Evolutionary conservation across 2,113 vertebrate species (phyloP).

Genomic region (Rhinogobius similis): DNA sequence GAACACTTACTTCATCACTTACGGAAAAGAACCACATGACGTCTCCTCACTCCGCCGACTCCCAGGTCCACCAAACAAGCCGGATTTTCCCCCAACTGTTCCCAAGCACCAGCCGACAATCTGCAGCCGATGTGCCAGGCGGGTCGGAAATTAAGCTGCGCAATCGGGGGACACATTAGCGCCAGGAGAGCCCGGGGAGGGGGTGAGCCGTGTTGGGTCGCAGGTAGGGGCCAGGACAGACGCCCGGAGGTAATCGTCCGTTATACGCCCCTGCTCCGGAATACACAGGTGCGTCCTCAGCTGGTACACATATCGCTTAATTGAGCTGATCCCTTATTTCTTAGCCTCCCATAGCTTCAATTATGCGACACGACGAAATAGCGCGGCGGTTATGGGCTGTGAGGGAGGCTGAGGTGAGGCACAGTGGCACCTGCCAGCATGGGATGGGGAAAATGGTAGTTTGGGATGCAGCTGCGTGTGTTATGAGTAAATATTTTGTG

Average conservation of each 20-base stretch:
- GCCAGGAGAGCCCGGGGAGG: slow-evolving; percentile 60
- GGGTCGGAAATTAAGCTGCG: slow-evolving; percentile 66
- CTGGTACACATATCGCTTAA: slow-evolving; percentile 76
- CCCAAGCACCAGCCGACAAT: slow-evolving; percentile 42
- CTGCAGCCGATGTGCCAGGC: slow-evolving; percentile 57
- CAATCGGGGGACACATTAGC: slow-evolving; percentile 66
- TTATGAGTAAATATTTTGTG: neutral
- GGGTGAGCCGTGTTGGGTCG: slow-evolving; percentile 34
- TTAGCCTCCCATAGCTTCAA: slow-evolving; percentile 75
- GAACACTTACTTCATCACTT: slow-evolving; percentile 43
- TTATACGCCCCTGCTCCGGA: slow-evolving; percentile 58
- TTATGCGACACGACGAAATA: slow-evolving; percentile 50
- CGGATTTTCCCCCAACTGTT: slow-evolving; percentile 62
- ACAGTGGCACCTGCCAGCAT: slow-evolving; percentile 23
- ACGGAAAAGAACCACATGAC: slow-evolving; percentile 48
- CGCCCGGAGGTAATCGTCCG: slow-evolving; percentile 75
- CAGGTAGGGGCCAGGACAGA: slow-evolving; percentile 65
- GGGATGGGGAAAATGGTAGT: neutral
- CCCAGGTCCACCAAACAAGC: slow-evolving; percentile 33
- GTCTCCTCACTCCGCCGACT: slow-evolving; percentile 9
- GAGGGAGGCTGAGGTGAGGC: slow-evolving; percentile 52
- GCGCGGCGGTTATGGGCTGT: slow-evolving; percentile 58
- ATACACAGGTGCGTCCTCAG: slow-evolving; percentile 80
- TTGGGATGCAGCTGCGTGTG: neutral
- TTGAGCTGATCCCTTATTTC: slow-evolving; percentile 80